phyloP scores from a whole-genome alignment of 1,140 invertebrate genomes.

The Drosophila grimshawi region DNA sequence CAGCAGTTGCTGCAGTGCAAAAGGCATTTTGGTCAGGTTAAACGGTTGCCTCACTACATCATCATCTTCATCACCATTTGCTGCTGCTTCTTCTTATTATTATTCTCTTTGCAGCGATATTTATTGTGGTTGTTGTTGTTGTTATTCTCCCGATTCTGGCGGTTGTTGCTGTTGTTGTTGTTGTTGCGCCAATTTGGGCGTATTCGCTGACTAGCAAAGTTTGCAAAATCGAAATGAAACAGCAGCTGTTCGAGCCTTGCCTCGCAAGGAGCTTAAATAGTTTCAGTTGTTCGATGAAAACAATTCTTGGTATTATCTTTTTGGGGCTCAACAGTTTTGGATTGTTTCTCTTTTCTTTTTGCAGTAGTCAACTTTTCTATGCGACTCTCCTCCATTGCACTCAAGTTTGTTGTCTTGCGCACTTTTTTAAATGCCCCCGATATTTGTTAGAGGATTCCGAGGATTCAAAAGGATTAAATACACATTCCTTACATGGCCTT shows the following conservation, averaged over 20 bases:
- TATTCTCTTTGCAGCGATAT: neutral
- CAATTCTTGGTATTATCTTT: constrained; percentile 3
- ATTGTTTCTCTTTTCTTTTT: neutral
- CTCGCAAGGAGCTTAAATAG: constrained; percentile 10
- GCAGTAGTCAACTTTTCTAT: neutral
- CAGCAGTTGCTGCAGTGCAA: constrained; percentile 12
- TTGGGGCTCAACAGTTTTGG: neutral
- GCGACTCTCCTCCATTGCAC: neutral
- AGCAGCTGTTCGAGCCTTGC: constrained; percentile 15
- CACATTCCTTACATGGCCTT: too few species aligned
- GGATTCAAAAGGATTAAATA: too few species aligned
- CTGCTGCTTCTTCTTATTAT: constrained; percentile 3
- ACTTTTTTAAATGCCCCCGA: too few species aligned
- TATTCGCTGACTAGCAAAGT: constrained; percentile 22
- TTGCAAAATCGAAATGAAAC: constrained; percentile 5
- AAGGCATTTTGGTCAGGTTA: constrained; percentile 34
- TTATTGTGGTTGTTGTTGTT: constrained; percentile 9
- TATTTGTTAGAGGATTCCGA: too few species aligned
- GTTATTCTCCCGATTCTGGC: neutral
- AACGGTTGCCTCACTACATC: constrained; percentile 32
- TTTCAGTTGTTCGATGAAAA: constrained; percentile 5
- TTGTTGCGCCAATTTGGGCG: neutral
- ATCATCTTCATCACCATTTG: constrained; percentile 9
- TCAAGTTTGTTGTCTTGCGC: too few species aligned
- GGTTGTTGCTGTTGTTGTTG: constrained; percentile 2